Conservation (phyloP, 2,113 vertebrate species). For the Vidua macroura region DNA sequence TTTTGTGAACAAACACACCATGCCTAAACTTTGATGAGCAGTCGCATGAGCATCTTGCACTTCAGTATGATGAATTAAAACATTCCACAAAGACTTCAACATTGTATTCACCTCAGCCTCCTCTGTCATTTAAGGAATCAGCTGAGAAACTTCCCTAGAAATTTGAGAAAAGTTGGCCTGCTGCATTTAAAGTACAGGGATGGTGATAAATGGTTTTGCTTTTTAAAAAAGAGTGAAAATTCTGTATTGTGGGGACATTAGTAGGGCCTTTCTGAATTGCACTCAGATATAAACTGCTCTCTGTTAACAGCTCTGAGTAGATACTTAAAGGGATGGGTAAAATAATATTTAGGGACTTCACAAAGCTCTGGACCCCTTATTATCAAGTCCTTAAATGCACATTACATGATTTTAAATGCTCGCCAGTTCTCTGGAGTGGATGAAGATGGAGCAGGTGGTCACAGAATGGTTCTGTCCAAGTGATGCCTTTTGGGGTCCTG, state of each 20-base stretch:
- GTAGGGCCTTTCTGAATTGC: background rate
- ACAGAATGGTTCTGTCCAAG: background rate
- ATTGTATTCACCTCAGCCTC: background rate
- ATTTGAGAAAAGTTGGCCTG: background rate
- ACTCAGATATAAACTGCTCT: background rate
- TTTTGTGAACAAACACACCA: background rate
- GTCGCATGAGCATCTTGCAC: rapidly evolving
- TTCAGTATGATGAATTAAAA: background rate
- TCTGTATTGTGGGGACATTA: background rate
- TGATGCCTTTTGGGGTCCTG: background rate
- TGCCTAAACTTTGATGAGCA: background rate
- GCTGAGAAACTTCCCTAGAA: background rate
- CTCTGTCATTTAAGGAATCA: background rate
- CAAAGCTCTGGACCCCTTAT: background rate
- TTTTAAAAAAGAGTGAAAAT: background rate
- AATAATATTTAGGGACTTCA: background rate
- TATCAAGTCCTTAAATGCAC: background rate
- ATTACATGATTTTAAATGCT: background rate
- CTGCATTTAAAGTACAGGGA: background rate
- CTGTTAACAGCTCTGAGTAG: background rate
- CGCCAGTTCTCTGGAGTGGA: background rate
- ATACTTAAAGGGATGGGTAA: background rate
- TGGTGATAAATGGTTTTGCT: background rate
- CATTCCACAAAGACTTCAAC: background rate
- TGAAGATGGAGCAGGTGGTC: background rate